Percentiles rank a stretch among this genome's conserved stretches.
phyloP scores from a whole-genome alignment of 2,797 vertebrate species.

The Xiphophorus birchmanni region DNA sequence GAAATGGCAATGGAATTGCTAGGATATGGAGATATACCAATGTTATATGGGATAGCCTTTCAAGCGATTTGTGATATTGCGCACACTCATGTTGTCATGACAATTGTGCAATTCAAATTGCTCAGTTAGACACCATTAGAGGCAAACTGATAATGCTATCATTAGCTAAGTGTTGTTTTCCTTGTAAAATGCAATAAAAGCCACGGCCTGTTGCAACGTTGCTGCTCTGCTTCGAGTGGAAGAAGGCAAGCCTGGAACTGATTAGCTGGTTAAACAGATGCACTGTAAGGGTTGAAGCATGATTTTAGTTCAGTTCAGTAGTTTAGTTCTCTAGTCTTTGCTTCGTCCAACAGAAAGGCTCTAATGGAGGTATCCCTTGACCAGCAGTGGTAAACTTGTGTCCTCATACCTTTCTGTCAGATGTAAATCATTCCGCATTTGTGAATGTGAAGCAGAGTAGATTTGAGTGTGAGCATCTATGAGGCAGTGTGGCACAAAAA shows the following conservation, averaged over 20 bases:
- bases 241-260: slow-evolving; percentile 63
- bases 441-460: background rate
- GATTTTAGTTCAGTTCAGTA: background rate
- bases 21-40: background rate
- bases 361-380: background rate
- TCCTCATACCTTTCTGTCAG: background rate
- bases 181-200: background rate
- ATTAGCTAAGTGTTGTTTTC: background rate
- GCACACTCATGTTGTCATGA: background rate
- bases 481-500: background rate
- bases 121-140: background rate
- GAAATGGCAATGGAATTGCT: background rate
- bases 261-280: slow-evolving; percentile 51
- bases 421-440: background rate
- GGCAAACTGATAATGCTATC: background rate
- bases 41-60: background rate
- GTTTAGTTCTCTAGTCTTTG: background rate
- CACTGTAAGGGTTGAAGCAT: background rate
- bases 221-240: slow-evolving; percentile 26
- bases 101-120: background rate
- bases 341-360: background rate
- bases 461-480: background rate
- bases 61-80: background rate
- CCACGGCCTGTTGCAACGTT: background rate
- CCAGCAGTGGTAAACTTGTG: background rate